Base-by-base conservation (phyloP, 1,140 invertebrate species). In the Drosophila nasuta region DNA sequence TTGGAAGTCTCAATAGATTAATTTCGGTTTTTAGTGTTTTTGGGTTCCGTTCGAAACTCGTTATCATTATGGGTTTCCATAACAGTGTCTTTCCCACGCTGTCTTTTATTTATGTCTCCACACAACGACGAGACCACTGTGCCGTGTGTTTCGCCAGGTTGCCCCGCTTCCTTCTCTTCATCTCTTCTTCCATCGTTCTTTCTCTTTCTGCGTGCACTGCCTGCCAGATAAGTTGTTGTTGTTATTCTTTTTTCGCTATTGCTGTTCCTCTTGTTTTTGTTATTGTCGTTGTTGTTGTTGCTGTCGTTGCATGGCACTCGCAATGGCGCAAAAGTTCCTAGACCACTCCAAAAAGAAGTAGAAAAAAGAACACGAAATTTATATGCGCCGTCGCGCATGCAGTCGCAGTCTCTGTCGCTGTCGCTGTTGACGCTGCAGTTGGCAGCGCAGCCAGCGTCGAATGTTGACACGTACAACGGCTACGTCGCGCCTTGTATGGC, bases 351-450 rank as follows among this genome's bases (percentile, higher is more conserved):
- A 79, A 87, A 62, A 68, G 46, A 74, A 45, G 33, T 20, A 51
- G 41, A 63, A 75, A 69, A 86, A 86, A 81, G 72, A 86, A 86
- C 76, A 88, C 82, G 78, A 89, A 88, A 85, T 88, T 89, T 90
- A 89, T 88, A 89, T 88, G 81, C 85, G 85, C 85, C 85, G 85
- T 89, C 83, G 83, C 83, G 83, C 85, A 81, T 88, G 85, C 83
- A 83, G 83, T 68, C 69, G 68, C 72, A 35, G 79, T 58, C 17
- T 2, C 17, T 20, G 17, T 25, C 3, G 20, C 20, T 25, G 20
- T 25, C 33, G 64, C 33, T 6, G 73, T 46, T 46, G 63, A 62
- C 48, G 79, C 49, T 25, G 20, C 20, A 25, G 20, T 25, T 11
- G 28, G 56, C 58, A 69, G 65, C 67, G 49, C 85, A 51, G 83